These are phyloP conservation scores for Caenorhabditis sp. DNA, from an alignment of 2,888 invertebrate genomes.

Conservation along the genomic window DNA sequence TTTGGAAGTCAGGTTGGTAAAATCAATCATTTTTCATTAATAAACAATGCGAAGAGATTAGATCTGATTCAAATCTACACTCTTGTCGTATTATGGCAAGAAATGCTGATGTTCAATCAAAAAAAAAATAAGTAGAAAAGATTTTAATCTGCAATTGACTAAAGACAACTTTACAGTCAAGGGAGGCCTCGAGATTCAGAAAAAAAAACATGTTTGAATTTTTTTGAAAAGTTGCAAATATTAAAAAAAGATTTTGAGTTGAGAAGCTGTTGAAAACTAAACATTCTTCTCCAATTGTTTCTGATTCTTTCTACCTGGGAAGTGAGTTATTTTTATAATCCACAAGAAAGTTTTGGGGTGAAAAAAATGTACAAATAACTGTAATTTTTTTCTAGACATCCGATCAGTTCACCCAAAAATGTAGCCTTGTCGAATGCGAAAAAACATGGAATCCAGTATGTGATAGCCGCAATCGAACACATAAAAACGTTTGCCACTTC, in stretches of 20 bases:
- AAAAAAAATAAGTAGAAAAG: background rate
- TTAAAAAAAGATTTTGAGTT: too few relatives aligned
- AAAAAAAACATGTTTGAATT: background rate
- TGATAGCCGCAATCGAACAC: conserved; percentile 58
- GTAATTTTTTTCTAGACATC: conserved; percentile 16
- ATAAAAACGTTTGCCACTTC: conserved; percentile 62
- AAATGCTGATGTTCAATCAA: background rate
- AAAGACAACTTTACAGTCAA: background rate
- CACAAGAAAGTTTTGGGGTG: too few relatives aligned
- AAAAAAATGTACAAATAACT: too few relatives aligned
- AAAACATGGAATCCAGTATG: conserved; percentile 61
- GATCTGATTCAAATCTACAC: background rate
- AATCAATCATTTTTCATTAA: background rate
- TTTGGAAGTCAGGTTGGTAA: background rate
- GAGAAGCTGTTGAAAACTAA: too few relatives aligned
- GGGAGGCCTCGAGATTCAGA: background rate
- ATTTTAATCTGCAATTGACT: background rate
- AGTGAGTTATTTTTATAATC: too few relatives aligned
- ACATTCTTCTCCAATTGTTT: too few relatives aligned
- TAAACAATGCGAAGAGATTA: too few relatives aligned
- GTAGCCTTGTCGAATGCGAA: conserved; percentile 49
- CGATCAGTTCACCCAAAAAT: conserved; percentile 25
- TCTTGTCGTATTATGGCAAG: background rate
- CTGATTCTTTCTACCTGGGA: too few relatives aligned
- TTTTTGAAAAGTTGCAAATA: background rate